phyloP scores from a whole-genome alignment of 2,888 invertebrate species.

The Boloria selene region DNA sequence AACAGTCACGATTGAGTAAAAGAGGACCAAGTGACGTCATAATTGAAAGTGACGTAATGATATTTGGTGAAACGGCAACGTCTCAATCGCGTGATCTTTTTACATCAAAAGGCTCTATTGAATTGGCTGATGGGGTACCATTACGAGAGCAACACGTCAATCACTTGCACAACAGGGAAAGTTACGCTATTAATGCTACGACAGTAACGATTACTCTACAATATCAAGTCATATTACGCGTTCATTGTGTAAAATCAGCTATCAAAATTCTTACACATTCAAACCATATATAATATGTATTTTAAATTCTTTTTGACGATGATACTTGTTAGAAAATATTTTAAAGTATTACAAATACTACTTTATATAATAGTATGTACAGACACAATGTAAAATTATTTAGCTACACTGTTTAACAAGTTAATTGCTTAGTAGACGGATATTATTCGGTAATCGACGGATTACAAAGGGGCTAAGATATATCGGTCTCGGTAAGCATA shows the following conservation, averaged over 20 bases:
- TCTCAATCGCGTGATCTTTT: conserved; percentile 70
- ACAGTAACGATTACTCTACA: conserved; percentile 21
- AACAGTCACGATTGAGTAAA: neutral
- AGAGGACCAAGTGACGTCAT: conserved; percentile 33
- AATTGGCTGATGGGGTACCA: conserved; percentile 63
- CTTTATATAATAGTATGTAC: neutral
- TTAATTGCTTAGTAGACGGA: conserved; percentile 6
- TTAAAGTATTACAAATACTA: too few relatives aligned
- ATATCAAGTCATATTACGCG: conserved; percentile 7
- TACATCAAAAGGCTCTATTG: conserved; percentile 65
- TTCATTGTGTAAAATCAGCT: conserved; percentile 2
- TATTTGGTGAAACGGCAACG: conserved; percentile 61
- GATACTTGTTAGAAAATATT: too few relatives aligned
- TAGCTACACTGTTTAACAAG: conserved; percentile 1
- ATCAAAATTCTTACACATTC: neutral
- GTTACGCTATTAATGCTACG: conserved; percentile 43
- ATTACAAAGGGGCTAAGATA: conserved; percentile 54
- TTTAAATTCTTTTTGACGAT: neutral
- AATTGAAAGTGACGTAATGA: conserved; percentile 58
- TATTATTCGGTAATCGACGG: conserved; percentile 35
- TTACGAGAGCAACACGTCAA: conserved; percentile 70
- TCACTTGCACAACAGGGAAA: conserved; percentile 73
- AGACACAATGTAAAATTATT: conserved; percentile 1
- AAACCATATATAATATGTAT: neutral
- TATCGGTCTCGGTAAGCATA: conserved; percentile 55